Evolutionary conservation across 2,113 vertebrate genomes (phyloP).

Genomic region (Peromyscus polionotus): DNA sequence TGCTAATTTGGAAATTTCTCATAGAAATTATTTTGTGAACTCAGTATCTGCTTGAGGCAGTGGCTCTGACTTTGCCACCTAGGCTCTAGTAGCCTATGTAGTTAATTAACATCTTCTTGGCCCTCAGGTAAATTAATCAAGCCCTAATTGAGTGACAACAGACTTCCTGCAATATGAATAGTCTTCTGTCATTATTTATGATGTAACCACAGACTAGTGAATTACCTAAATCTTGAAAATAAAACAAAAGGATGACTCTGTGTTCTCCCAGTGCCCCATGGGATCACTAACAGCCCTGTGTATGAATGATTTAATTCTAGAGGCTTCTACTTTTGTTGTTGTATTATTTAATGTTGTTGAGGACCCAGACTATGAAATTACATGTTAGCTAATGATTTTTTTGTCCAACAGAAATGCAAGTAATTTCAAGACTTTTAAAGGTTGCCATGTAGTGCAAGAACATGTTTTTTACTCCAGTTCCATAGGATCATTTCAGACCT

Average conservation of each 20-base stretch:
- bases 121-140: not conserved
- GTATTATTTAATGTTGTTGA: slow-evolving; percentile 14
- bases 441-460: not conserved
- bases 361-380: slow-evolving; percentile 29
- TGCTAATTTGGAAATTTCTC: slow-evolving; percentile 34
- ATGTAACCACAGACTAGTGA: not conserved
- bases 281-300: not conserved
- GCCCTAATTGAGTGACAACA: not conserved
- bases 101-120: slow-evolving; percentile 5
- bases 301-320: slow-evolving; percentile 19
- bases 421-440: slow-evolving; percentile 31
- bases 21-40: slow-evolving; percentile 17
- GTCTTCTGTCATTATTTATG: slow-evolving; percentile 53
- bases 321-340: not conserved
- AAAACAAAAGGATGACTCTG: not conserved
- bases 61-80: not conserved
- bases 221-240: slow-evolving; percentile 46
- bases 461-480: not conserved
- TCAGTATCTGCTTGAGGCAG: not conserved
- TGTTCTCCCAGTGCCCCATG: not conserved
- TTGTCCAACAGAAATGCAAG: slow-evolving; percentile 35
- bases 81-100: not conserved
- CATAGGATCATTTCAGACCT: not conserved
- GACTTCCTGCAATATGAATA: not conserved
- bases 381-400: slow-evolving; percentile 34